Base-by-base conservation (phyloP, 2,113 vertebrate genomes). In the Origma solitaria region DNA sequence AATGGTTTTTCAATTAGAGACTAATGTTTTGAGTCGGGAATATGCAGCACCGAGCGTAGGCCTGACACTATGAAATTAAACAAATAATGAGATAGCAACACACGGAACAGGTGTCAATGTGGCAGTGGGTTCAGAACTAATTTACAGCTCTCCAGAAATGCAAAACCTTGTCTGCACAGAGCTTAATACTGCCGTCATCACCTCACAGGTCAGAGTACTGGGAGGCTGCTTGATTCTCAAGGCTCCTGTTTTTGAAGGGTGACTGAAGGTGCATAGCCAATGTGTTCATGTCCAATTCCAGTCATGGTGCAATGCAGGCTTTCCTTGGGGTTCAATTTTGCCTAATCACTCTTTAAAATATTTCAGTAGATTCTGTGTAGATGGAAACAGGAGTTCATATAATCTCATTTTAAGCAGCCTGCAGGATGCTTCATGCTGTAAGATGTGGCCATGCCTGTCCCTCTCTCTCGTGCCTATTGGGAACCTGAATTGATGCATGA, bases 1-100 rank as follows among this genome's bases (percentile, higher is more conserved):
- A 92, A 82, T 90, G 61, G 86, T 62, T 96, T 96, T 95, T 97
- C 92, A 96, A 80, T 97, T 93, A 96, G 87, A 85, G 86, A 86
- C 73, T 93, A 83, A 82, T 86, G 85, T 93, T 94, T 96, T 69
- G 42, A 85, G 78, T 88, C 51, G 5, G 53, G 86, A 92, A 73
- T 86, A 37, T 47, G 82, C 68, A 27, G 72, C 84, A 45, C 13
- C 0, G 27, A 91, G 69, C 7, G 18, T 68, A 68, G 80, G 38
- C 38, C 58, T 61, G 78, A 88, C 94, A 87, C 89, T 45, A 66
- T 91, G 88, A 94, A 95, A 92, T 85, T 85, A 91, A 95, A 91
- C 58, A 93, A 92, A 93, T 85, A 90, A 78, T 78, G 72, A 75
- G 89, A 66, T 53, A 78, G 58, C 78, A 72, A 58, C 77, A 20